Conservation (phyloP, 1,140 invertebrate genomes). For the Drosophila seguyi region DNA sequence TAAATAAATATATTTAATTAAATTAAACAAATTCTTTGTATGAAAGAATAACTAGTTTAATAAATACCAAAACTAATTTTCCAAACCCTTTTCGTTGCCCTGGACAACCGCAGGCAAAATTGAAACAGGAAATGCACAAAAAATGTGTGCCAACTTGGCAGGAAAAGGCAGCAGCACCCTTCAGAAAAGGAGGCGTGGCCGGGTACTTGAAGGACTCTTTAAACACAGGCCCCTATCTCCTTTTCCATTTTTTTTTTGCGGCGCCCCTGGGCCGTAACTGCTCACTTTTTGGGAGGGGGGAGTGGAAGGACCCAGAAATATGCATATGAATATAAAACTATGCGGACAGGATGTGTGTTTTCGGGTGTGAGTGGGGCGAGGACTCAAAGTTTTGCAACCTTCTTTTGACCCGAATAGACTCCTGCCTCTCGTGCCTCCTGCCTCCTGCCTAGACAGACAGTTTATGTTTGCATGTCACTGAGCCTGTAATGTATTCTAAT, state of each 20-base stretch:
- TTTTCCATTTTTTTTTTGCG: neutral
- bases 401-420: conserved; percentile 5
- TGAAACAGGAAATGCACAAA: conserved; percentile 36
- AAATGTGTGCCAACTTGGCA: conserved; percentile 11
- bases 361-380: conserved; percentile 12
- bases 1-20: too few relatives aligned
- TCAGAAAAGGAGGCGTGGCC: conserved; percentile 14
- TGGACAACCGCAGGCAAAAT: conserved; percentile 32
- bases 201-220: conserved; percentile 57
- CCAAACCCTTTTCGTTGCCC: neutral
- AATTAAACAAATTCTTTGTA: neutral
- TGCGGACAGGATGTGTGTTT: conserved; percentile 56
- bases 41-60: neutral
- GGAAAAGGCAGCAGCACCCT: conserved; percentile 41
- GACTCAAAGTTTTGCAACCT: conserved; percentile 53
- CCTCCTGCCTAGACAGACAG: conserved; percentile 59
- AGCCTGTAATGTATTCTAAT: conserved; percentile 82
- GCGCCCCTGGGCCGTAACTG: conserved; percentile 28
- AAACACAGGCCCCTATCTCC: conserved; percentile 44
- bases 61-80: neutral
- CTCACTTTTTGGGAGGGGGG: conserved; percentile 22
- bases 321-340: conserved; percentile 82
- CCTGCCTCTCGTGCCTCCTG: too few relatives aligned
- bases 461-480: conserved; percentile 70
- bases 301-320: conserved; percentile 37